These are phyloP conservation scores for Mizuhopecten yessoensis DNA, from an alignment of 1,140 invertebrate genomes.

Conservation along the genomic window DNA sequence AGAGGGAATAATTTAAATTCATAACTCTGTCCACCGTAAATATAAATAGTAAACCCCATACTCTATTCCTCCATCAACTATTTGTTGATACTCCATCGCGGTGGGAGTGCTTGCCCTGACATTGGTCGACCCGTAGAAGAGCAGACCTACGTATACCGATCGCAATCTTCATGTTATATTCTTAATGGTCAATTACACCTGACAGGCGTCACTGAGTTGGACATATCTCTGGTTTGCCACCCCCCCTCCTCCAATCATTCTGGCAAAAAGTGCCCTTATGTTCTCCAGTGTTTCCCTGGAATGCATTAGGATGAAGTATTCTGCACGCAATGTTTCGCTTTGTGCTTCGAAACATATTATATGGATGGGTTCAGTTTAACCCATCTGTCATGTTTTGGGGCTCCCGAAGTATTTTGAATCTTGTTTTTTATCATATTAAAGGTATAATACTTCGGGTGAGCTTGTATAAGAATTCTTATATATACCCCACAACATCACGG, in stretches of 20 bases:
- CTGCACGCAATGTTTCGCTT: neutral
- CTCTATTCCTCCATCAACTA: no score
- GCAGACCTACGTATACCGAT: neutral
- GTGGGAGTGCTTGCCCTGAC: neutral
- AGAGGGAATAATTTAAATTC: no score
- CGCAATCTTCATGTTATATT: neutral
- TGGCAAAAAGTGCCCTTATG: neutral
- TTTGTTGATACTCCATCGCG: no score
- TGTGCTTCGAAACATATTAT: neutral
- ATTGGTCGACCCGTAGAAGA: neutral
- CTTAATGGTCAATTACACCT: slow-evolving; percentile 36
- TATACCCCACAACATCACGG: neutral
- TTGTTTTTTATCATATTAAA: neutral
- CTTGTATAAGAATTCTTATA: neutral
- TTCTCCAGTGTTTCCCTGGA: no score
- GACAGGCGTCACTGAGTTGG: neutral
- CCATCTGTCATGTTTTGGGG: neutral
- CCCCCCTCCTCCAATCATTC: neutral
- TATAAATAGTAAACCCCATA: no score
- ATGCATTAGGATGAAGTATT: neutral
- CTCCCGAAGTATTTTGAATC: neutral
- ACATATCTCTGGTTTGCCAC: neutral
- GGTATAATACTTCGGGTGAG: neutral
- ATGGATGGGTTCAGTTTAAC: neutral
- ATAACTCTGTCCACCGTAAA: no score